Conservation (phyloP, 2,113 vertebrate genomes). For the Engraulis encrasicolus region DNA sequence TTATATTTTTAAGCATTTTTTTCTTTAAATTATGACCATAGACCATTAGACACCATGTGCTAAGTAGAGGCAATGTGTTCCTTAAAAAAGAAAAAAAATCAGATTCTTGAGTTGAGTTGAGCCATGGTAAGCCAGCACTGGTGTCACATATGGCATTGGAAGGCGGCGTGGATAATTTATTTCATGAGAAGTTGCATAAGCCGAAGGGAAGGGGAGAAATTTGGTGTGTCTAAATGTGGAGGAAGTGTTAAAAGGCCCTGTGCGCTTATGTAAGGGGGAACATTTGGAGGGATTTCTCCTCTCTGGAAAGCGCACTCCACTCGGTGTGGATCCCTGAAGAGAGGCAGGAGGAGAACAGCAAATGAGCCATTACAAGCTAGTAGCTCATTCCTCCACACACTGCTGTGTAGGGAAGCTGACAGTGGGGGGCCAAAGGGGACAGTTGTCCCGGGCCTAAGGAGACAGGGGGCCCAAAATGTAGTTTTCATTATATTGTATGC, state of each 20-base stretch:
- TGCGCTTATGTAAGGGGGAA: slow-evolving; percentile 5
- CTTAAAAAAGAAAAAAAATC: no score
- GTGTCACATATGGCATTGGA: neutral
- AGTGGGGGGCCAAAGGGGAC: no score
- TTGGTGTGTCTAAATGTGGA: neutral
- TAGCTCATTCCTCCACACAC: neutral
- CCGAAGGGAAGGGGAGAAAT: neutral
- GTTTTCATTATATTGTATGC: no score
- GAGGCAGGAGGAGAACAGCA: neutral
- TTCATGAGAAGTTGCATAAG: slow-evolving; percentile 3
- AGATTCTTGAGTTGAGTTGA: neutral
- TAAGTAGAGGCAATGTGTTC: neutral
- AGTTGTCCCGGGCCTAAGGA: no score
- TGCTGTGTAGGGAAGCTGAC: no score
- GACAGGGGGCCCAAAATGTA: no score
- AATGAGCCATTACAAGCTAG: neutral
- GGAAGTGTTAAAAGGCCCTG: neutral
- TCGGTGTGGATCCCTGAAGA: neutral
- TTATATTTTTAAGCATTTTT: no score
- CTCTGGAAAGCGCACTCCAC: neutral
- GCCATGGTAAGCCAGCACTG: neutral
- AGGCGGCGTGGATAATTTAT: neutral
- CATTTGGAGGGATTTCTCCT: neutral
- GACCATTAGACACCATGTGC: neutral
- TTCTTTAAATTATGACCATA: neutral